Evolutionary conservation across 2,797 vertebrate species (phyloP), one percentile per base, ranked within the genome.

Genomic region (Cheirogaleus major): DNA sequence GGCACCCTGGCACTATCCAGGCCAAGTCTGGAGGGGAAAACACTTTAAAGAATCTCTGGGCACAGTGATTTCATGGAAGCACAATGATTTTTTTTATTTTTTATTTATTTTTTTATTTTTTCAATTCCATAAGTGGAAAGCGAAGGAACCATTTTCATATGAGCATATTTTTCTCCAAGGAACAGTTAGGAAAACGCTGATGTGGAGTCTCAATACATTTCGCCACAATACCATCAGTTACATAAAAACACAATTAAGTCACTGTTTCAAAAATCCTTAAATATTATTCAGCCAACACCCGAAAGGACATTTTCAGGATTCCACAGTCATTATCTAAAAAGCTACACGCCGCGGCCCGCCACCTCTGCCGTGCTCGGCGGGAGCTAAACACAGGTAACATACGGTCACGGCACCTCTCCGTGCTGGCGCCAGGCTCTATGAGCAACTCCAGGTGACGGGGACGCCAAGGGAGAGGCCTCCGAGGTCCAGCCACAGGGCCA

Each of bases 141-240:
- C 79, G 96, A 98, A 98, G 96, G 97, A 98, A 97, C 96, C 92
- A 93, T 96, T 95, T 97, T 98, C 98, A 98, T 95, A 97, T 10
- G 48, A 95, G 85, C 95, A 50, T 90, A 97, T 98, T 98, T 98
- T 98, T 97, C 95, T 98, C 97, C 84, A 69, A 98, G 97, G 95
- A 84, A 95, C 97, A 89, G 89, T 98, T 98, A 98, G 96, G 96
- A 97, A 98, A 98, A 98, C 84, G 96, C 96, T 97, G 97, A 98
- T 97, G 97, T 96, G 85, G 95, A 83, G 81, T 94, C 97, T 97
- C 98, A 96, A 94, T 97, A 97, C 94, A 94, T 98, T 97, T 97
- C 95, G 97, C 83, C 80, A 3, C 13, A 79, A 87, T 7, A 85
- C 93, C 93, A 98, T 98, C 97, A 98, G 97, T 98, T 98, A 98